Evolutionary conservation across 2,113 vertebrate genomes (phyloP).

Genomic region (Benitochromis conjunctus): DNA sequence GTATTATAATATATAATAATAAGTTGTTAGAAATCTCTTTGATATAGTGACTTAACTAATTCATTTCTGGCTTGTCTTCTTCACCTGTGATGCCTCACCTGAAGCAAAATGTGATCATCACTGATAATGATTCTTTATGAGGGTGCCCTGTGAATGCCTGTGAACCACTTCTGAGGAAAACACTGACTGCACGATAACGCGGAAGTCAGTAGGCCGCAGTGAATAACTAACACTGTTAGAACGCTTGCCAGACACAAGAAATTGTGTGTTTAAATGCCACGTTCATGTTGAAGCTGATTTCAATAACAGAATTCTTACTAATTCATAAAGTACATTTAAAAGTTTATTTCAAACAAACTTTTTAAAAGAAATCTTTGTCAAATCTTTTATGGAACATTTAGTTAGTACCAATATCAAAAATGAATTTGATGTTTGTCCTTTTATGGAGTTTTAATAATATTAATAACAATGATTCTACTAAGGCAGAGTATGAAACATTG

Average conservation of each 20-base stretch:
- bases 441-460: fast-evolving
- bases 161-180: background rate
- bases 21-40: no score
- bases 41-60: background rate
- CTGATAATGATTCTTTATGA: background rate
- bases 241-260: background rate
- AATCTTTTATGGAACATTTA: background rate
- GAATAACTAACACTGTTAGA: background rate
- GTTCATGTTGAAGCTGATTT: background rate
- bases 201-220: background rate
- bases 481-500: background rate
- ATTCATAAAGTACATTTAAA: no score
- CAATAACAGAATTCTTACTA: fast-evolving
- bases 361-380: background rate
- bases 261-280: background rate
- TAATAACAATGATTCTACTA: background rate
- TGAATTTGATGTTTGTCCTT: background rate
- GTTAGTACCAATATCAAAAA: background rate
- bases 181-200: background rate
- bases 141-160: background rate
- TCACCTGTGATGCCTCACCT: background rate
- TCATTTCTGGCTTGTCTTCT: background rate
- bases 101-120: background rate
- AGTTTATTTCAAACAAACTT: background rate
- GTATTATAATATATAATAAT: no score